Base-by-base conservation (phyloP, 2,888 invertebrate species). In the Chrysodeixis includens region DNA sequence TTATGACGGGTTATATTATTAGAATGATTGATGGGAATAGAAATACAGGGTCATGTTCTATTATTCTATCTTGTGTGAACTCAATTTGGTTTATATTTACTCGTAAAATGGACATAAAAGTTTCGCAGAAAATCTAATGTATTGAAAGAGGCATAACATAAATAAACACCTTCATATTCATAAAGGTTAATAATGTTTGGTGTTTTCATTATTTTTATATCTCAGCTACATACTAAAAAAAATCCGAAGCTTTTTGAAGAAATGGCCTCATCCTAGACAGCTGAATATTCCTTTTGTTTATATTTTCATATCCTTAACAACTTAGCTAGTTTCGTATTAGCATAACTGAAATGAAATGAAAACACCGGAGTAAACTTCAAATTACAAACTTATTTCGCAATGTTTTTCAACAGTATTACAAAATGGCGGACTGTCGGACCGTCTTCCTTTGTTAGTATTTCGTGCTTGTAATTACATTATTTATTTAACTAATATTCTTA, bases 1-100 rank as follows among this genome's bases (percentile, higher is more conserved):
- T 59, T 53, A 32, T 58, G 51, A 35, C 56, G 26, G 22, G 35
- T 58, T 61, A 53, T 68, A 78, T 74, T 67, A 63, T 57, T 69
- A 63, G 59, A 66, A 69, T 70, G 64, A 79, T 79, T 59, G 62
- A 75, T 77, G 62, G 60, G 49, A 57, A 18, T 46, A 46, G 18
- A 10, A 64, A 63, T 57, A 66, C 26, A 44, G 51, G 26, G 55
- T 22, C 52, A 40, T 73, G 60, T 7, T 60, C n/a, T 10, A 32
- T 40, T 40, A 40, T 40, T 40, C 40, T 40, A 6, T 6, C 40
- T 10, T 30, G 54, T 54, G 44, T 46, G 26, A 61, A 58, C 57
- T 30, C 10, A 58, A 56, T 66, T 62, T 73, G 26, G 30, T 58
- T 60, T 52, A 40, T 66, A 52, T 60, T 46, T 46, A 18, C 46